phyloP scores from a whole-genome alignment of 2,797 vertebrate genomes.

The Coregonus ussuriensis region DNA sequence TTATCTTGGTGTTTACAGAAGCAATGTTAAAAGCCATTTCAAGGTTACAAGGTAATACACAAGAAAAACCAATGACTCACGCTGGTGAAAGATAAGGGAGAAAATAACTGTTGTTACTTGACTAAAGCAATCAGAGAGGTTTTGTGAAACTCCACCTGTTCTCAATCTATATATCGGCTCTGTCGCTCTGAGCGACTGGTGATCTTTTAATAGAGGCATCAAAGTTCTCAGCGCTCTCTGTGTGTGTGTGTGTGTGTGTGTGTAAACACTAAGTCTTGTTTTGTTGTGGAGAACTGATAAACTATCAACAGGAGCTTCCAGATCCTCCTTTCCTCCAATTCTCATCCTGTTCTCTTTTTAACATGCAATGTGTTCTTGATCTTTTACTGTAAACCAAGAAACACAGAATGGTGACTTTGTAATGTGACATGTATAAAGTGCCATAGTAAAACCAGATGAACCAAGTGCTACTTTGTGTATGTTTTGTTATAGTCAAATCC shows the following conservation, averaged over 20 bases:
- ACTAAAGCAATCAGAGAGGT: background rate
- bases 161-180: background rate
- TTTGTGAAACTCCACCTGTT: background rate
- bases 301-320: constrained; percentile 10
- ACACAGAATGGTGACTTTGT: constrained; percentile 64
- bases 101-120: background rate
- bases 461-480: background rate
- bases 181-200: background rate
- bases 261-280: background rate
- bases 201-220: no score
- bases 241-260: constrained; percentile 8
- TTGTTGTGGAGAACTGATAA: background rate
- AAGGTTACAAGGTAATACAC: background rate
- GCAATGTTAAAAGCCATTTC: background rate
- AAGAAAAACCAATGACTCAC: background rate
- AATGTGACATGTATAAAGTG: constrained; percentile 74
- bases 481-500: background rate
- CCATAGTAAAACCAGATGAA: constrained; percentile 71
- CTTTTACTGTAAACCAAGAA: constrained; percentile 36
- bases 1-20: background rate
- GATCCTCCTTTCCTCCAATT: background rate
- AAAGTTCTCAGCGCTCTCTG: no score
- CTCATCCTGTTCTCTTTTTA: constrained; percentile 13
- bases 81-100: background rate
- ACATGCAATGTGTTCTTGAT: constrained; percentile 35